Evolutionary conservation across 2,888 invertebrate species (phyloP).

Genomic region (Lacanobia oleracea): DNA sequence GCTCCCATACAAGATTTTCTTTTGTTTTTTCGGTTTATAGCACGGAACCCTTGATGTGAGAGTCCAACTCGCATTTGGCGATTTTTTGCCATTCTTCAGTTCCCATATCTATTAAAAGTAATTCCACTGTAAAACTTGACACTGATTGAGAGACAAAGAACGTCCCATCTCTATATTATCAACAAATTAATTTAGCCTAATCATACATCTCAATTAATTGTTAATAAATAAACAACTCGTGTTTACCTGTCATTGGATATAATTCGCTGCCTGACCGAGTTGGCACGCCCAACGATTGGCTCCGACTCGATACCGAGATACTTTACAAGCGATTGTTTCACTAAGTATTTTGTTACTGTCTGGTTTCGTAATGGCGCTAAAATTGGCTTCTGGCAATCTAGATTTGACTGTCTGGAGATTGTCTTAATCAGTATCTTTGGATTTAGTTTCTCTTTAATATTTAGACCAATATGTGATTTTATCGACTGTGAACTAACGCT

Average conservation of each 20-base stretch:
- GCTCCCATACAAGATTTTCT: too few relatives aligned
- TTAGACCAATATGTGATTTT: too few relatives aligned
- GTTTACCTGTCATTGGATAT: conserved; percentile 60
- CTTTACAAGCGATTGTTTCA: conserved; percentile 64
- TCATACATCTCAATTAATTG: conserved; percentile 49
- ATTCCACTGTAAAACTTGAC: background rate
- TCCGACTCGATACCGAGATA: conserved; percentile 55
- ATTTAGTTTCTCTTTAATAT: too few relatives aligned
- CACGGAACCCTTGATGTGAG: too few relatives aligned
- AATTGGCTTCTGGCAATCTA: conserved; percentile 27
- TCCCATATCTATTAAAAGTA: background rate
- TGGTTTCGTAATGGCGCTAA: conserved; percentile 19
- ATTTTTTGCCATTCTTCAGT: too few relatives aligned
- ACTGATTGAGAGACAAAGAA: background rate
- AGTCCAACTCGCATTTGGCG: too few relatives aligned
- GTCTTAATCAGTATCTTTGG: background rate
- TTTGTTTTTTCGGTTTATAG: too few relatives aligned
- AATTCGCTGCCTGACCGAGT: conserved; percentile 59
- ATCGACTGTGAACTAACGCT: too few relatives aligned
- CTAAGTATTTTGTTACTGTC: conserved; percentile 19
- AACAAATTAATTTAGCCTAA: conserved; percentile 31
- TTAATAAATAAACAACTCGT: conserved; percentile 45
- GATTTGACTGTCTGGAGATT: conserved; percentile 18
- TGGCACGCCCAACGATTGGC: conserved; percentile 59
- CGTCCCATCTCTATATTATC: background rate